Evolutionary conservation across 2,797 vertebrate species (phyloP).

Genomic region (Sebastes baramenuke): DNA sequence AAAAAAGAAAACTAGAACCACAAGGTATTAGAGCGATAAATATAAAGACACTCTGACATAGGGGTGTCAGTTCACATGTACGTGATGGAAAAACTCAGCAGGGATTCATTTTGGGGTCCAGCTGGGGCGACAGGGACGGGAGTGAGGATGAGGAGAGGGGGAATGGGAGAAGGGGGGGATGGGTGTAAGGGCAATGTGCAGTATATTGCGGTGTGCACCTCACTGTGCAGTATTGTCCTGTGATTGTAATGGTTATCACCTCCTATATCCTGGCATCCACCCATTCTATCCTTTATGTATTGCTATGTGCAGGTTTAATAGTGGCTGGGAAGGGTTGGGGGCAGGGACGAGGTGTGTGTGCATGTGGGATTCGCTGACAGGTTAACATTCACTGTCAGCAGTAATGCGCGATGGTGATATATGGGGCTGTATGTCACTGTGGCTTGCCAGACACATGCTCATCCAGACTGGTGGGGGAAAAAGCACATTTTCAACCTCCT

Average conservation of each 20-base stretch:
- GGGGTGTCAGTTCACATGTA: conserved; percentile 41
- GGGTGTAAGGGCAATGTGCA: conserved; percentile 49
- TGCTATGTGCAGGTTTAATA: conserved; percentile 50
- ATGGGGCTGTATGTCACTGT: conserved; percentile 63
- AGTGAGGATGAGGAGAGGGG: conserved; percentile 13
- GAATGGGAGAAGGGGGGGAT: conserved; percentile 25
- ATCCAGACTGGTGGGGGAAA: conserved; percentile 8
- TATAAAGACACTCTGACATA: conserved; percentile 9
- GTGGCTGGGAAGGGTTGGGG: conserved; percentile 39
- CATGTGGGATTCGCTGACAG: conserved; percentile 64
- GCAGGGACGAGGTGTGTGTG: conserved; percentile 31
- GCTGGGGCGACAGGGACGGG: conserved; percentile 34
- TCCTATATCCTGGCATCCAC: conserved; percentile 24
- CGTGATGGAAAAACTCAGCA: conserved; percentile 38
- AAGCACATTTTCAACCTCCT: not conserved
- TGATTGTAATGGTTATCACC: conserved; percentile 61
- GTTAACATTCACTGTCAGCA: conserved; percentile 74
- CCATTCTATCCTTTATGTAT: conserved; percentile 46
- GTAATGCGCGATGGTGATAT: conserved; percentile 63
- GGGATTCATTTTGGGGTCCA: conserved; percentile 68
- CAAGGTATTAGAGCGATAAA: conserved; percentile 17
- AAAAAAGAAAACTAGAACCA: conserved; percentile 1
- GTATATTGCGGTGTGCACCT: conserved; percentile 49
- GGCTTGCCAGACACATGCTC: conserved; percentile 32
- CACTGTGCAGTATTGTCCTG: conserved; percentile 58